Conservation (phyloP, 2,797 vertebrate genomes). For the Pygocentrus nattereri region DNA sequence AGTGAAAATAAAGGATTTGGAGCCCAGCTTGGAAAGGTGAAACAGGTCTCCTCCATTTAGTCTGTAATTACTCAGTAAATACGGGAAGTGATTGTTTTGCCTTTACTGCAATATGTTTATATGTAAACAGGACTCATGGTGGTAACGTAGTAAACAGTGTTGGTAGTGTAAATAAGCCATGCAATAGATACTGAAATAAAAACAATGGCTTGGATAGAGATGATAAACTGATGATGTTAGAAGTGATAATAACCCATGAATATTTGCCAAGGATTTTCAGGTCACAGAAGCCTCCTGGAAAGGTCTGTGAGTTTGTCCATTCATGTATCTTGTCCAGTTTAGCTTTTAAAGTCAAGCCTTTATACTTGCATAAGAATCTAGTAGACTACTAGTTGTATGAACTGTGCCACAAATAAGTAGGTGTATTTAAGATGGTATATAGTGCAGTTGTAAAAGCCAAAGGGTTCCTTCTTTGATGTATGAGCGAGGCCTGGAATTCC, state of each 20-base stretch:
- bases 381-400: not conserved
- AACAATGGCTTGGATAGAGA: slow-evolving; percentile 57
- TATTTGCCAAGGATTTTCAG: not conserved
- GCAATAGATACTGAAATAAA: slow-evolving; percentile 63
- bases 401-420: not conserved
- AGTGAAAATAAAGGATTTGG: slow-evolving; percentile 49
- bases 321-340: not conserved
- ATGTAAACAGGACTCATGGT: slow-evolving; percentile 65
- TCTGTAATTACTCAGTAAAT: slow-evolving; percentile 32
- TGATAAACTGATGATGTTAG: slow-evolving; percentile 9
- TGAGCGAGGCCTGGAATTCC: slow-evolving; percentile 24
- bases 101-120: slow-evolving; percentile 62
- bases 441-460: slow-evolving; percentile 13
- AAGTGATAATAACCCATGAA: slow-evolving; percentile 13
- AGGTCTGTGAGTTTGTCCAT: not conserved
- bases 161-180: slow-evolving; percentile 72
- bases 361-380: not conserved
- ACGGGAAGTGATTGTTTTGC: slow-evolving; percentile 50
- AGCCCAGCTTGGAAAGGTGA: not conserved
- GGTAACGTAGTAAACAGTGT: slow-evolving; percentile 63
- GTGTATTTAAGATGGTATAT: slow-evolving; percentile 28
- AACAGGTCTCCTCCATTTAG: not conserved
- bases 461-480: slow-evolving; percentile 28
- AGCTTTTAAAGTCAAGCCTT: not conserved
- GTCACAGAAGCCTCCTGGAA: not conserved